Base-by-base conservation (phyloP, 37 sponge, comb jelly and placozoan genomes). In the Eunapius fragilis region DNA sequence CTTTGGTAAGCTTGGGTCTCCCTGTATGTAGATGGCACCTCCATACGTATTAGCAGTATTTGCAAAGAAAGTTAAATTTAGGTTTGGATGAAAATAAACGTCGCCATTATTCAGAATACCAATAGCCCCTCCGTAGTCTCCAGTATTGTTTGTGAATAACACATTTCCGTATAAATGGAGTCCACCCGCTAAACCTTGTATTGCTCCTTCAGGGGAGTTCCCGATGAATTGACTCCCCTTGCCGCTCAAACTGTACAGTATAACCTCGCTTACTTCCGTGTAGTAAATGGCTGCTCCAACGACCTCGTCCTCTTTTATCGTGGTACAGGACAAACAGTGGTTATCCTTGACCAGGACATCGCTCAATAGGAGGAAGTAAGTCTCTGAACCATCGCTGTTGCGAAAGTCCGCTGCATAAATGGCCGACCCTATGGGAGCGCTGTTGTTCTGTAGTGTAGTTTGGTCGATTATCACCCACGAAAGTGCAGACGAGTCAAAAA, bases 81-180 rank as follows among this genome's bases (percentile, higher is more conserved):
- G 49, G n/a, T 80, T 80, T 49, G 79, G 80, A 22, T 34, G 50
- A 32, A 86, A 47, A 68, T 73, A 80, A 5, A 86, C 67, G 35
- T 73, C 0, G 17, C 80, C n/a, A 72, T 72, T 67, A 31, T 86
- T 80, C 17, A 31, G 45, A 37, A 86, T 6, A 35, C 74, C 49
- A 13, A 86, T 0, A 0, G 87, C 87, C 23, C 80, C 87, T 0
- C 87, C 87, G 10, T 74, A 71, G 45, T 80, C 71, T 32, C 72
- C 80, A 2, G 0, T n/a, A 74, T 86, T 86, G 22, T 80, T 37
- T 3, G 0, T 25, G 37, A 87, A 87, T 22, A 31, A n/a, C 0
- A 87, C 5, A 27, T 75, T 2, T 9, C 87, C 87, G 19, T 37
- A 68, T 30, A 87, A 69, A 19, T 58, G 68, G 28, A 87, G 5